Conservation (phyloP, 2,888 invertebrate genomes). For the Carabus problematicus region DNA sequence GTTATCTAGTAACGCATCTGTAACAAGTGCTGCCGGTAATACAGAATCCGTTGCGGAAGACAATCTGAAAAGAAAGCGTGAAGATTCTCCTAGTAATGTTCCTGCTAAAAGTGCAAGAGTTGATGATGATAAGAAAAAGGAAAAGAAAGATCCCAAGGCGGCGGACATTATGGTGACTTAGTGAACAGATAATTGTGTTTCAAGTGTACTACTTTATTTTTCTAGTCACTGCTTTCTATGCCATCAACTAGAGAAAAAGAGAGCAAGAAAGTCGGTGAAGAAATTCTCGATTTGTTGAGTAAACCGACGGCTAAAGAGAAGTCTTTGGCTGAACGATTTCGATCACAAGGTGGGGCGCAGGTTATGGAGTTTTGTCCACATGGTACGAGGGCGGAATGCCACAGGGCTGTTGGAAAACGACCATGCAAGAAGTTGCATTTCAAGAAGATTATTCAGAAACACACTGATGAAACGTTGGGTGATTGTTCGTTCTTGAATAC, state of each 20-base stretch:
- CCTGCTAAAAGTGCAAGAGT: slow-evolving; percentile 58
- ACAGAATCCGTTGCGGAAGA: slow-evolving; percentile 49
- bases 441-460: slow-evolving; percentile 93
- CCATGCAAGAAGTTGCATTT: slow-evolving; percentile 93
- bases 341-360: slow-evolving; percentile 92
- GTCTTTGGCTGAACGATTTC: slow-evolving; percentile 93
- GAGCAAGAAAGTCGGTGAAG: slow-evolving; percentile 93
- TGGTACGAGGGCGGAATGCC: slow-evolving; percentile 91
- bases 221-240: slow-evolving; percentile 84
- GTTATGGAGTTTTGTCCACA: slow-evolving; percentile 97
- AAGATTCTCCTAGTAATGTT: slow-evolving; percentile 58
- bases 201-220: slow-evolving; percentile 45
- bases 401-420: slow-evolving; percentile 58
- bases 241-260: slow-evolving; percentile 95
- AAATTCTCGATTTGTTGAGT: slow-evolving; percentile 90
- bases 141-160: slow-evolving; percentile 62
- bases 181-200: background rate
- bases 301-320: slow-evolving; percentile 97
- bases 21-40: slow-evolving; percentile 49
- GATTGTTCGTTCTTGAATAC: slow-evolving; percentile 98
- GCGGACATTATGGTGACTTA: slow-evolving; percentile 74
- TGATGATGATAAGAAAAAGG: slow-evolving; percentile 65
- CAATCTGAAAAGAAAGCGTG: slow-evolving; percentile 60
- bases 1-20: slow-evolving; percentile 49
- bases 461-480: slow-evolving; percentile 93